Base-by-base conservation (phyloP, 2,113 vertebrate genomes). In the Tylochromis polylepis region DNA sequence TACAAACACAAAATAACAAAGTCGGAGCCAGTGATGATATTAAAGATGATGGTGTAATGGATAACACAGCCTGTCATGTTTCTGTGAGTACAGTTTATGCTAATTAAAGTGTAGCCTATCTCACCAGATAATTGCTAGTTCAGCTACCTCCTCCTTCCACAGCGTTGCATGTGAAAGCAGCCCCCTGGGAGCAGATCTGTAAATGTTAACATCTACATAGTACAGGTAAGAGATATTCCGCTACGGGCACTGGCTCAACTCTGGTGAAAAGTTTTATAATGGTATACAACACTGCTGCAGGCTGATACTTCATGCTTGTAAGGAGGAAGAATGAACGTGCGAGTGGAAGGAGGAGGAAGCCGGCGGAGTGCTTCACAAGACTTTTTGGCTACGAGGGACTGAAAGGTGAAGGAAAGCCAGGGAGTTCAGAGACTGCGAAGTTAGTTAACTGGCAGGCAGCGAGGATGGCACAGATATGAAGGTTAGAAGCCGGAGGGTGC, bases 391-490 rank as follows among this genome's bases (percentile, higher is more conserved):
- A 57, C 7, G 11, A 85, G 84, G 79, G 84, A 84, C 70, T 79
- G 78, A 58, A 56, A 90, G 87, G 93, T 89, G 87, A 91, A 86
- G 53, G 31, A 70, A 83, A 83, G 90, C 87, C 87, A 84, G 70
- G 55, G 82, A 90, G 87, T 91, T 93, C 85, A 91, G 89, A 93
- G 72, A 38, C 91, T 60, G 79, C 24, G 82, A 91, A 94, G 93
- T 93, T 88, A 87, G 90, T 88, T 93, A 91, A 90, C 92, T 91
- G 83, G 90, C 93, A 91, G 91, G 84, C 59, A 49, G 86, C 89
- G 49, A 87, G 89, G 84, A 92, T 89, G 88, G 89, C 87, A 92
- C 90, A 79, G 93, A 95, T 94, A 92, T 90, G 82, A 89, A 90
- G 87, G 90, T 85, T 94, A 90, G 87, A 90, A 87, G 92, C 93